Conservation (phyloP, 1,140 invertebrate species). For the Sinonovacula constricta region DNA sequence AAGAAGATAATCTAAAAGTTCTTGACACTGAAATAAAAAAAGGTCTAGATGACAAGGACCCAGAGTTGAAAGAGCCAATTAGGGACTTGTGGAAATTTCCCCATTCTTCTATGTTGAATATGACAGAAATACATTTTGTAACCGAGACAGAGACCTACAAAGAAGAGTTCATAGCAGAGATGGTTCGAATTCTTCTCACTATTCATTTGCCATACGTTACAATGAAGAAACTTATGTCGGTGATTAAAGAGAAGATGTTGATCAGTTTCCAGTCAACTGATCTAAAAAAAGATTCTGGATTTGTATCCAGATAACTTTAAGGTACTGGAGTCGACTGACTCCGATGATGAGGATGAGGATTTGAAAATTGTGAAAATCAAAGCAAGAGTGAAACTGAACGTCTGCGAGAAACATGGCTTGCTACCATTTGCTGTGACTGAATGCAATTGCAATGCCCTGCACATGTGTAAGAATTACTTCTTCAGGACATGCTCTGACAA, state of each 20-base stretch:
- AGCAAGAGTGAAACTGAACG: slow-evolving; percentile 34
- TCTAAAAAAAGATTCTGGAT: slow-evolving; percentile 43
- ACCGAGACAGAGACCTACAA: slow-evolving; percentile 46
- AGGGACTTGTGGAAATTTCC: slow-evolving; percentile 42
- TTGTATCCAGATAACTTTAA: slow-evolving; percentile 43
- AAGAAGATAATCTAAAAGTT: neutral
- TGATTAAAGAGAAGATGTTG: slow-evolving; percentile 41
- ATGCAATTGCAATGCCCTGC: slow-evolving; percentile 43
- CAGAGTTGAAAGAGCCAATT: slow-evolving; percentile 43
- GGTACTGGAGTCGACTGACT: slow-evolving; percentile 26
- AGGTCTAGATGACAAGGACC: slow-evolving; percentile 25
- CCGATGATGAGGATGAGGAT: slow-evolving; percentile 44
- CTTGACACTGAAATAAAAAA: neutral
- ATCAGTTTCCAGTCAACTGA: slow-evolving; percentile 32
- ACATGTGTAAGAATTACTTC: slow-evolving; percentile 46
- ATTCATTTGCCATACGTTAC: slow-evolving; percentile 44
- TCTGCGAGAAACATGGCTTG: slow-evolving; percentile 50
- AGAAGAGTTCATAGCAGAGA: slow-evolving; percentile 45
- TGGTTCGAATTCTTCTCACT: slow-evolving; percentile 38
- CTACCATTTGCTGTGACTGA: slow-evolving; percentile 44
- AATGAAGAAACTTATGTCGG: slow-evolving; percentile 38
- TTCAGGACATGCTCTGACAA: slow-evolving; percentile 18
- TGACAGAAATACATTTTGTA: slow-evolving; percentile 46
- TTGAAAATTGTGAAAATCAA: slow-evolving; percentile 34
- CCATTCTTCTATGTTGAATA: slow-evolving; percentile 28